A percentile compares a stretch with the other conserved stretches of the same genome.
phyloP scores from a whole-genome alignment of 23 tunicate genomes.

The Clavelina lepadiformis region DNA sequence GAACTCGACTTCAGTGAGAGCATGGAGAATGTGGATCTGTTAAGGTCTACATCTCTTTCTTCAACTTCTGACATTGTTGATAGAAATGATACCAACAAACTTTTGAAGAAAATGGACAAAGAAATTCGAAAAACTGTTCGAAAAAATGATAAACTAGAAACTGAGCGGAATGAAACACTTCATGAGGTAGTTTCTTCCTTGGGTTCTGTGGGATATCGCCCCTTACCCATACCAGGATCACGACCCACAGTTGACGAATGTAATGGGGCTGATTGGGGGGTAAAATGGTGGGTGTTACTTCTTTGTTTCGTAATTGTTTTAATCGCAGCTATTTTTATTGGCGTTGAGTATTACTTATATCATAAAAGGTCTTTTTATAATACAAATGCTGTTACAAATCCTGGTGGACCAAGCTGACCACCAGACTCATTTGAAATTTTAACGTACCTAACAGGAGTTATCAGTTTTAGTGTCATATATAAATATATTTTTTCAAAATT shows the following conservation, averaged over 20 bases:
- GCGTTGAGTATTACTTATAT: no score
- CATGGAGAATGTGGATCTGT: slow-evolving; percentile 17
- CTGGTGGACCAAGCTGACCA: no score
- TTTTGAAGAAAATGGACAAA: slow-evolving; percentile 74
- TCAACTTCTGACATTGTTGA: slow-evolving; percentile 14
- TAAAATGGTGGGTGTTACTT: slow-evolving; percentile 73
- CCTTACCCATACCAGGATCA: slow-evolving; percentile 44
- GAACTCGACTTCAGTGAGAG: slow-evolving; percentile 35
- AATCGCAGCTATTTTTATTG: slow-evolving; percentile 21
- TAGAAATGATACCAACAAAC: slow-evolving; percentile 56
- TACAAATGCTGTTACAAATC: no score
- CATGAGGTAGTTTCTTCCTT: slow-evolving; percentile 86
- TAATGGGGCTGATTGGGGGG: slow-evolving; percentile 81
- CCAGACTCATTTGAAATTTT: no score
- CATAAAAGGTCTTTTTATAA: no score
- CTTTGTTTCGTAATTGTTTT: slow-evolving; percentile 51
- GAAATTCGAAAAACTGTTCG: slow-evolving; percentile 83
- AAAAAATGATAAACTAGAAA: slow-evolving; percentile 41
- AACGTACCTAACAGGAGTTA: no score
- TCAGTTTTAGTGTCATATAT: no score
- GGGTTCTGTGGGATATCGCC: slow-evolving; percentile 71
- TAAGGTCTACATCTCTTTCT: not conserved
- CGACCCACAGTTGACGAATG: slow-evolving; percentile 27
- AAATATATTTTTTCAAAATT: no score
- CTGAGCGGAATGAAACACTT: slow-evolving; percentile 58